A percentile compares a stretch with the other conserved stretches of the same genome.
phyloP scores from a whole-genome alignment of 2,113 vertebrate genomes.

The Ptilonorhynchus violaceus region DNA sequence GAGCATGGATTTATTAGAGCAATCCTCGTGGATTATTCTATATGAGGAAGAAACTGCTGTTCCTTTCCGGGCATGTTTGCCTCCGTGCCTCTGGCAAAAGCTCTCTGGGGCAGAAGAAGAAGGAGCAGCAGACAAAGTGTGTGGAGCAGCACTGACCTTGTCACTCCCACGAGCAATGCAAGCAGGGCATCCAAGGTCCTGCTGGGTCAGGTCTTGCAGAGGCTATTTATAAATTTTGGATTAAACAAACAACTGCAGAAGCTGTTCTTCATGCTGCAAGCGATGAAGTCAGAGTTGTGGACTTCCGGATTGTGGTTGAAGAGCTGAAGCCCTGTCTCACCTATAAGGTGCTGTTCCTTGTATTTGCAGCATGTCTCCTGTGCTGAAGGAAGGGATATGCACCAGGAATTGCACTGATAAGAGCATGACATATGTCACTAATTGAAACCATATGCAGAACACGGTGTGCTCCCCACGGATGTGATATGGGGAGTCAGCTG shows the following conservation, averaged over 20 bases:
- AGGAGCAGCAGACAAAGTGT: neutral
- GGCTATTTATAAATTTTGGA: neutral
- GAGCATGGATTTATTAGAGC: neutral
- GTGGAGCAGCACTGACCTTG: neutral
- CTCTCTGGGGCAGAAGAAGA: neutral
- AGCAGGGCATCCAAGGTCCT: neutral
- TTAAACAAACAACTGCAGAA: neutral
- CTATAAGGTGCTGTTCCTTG: neutral
- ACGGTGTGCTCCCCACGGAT: neutral
- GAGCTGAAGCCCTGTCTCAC: neutral
- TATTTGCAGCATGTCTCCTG: neutral
- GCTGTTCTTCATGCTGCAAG: neutral
- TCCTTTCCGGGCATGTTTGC: neutral
- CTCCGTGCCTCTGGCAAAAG: neutral
- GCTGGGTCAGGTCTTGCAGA: neutral
- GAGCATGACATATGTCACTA: neutral
- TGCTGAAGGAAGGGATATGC: neutral
- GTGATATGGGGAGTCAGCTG: neutral
- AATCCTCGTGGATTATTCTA: neutral
- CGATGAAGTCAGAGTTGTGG: neutral
- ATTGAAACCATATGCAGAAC: neutral
- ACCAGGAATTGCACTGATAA: neutral
- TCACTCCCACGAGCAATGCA: neutral
- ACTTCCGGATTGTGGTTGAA: rapidly evolving
- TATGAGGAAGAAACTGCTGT: neutral